Percentiles rank a stretch among this genome's conserved stretches.
Evolutionary conservation across 2,888 invertebrate genomes (phyloP).

Genomic region (Odontomyia ornata): DNA sequence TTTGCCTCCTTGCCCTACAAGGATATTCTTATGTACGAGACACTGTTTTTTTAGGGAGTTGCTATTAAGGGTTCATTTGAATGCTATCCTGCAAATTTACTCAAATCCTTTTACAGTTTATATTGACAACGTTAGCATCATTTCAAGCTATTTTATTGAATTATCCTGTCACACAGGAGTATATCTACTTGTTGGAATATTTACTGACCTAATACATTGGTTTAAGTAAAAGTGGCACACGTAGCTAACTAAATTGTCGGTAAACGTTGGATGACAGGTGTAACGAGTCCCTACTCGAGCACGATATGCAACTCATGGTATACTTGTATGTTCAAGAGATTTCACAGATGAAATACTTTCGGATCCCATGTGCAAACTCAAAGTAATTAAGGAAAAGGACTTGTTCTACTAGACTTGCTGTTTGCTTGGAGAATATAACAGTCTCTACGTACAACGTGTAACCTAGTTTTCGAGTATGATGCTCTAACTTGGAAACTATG

Average conservation of each 20-base stretch:
- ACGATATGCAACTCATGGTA: neutral
- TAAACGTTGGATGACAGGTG: no score
- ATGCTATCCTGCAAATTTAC: no score
- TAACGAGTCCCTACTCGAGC: no score
- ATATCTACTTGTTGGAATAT: slow-evolving; percentile 10
- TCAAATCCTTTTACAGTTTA: no score
- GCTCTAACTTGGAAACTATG: neutral
- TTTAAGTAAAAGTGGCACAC: neutral
- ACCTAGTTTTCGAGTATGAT: slow-evolving; percentile 4
- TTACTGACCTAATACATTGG: neutral
- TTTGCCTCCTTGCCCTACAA: neutral
- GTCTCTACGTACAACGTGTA: neutral
- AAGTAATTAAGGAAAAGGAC: slow-evolving; percentile 30
- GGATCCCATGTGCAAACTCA: slow-evolving; percentile 25
- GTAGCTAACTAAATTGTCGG: neutral
- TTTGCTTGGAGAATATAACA: neutral
- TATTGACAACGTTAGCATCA: no score
- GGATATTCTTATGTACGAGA: no score
- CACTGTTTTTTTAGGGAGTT: no score
- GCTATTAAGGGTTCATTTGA: no score
- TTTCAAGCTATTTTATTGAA: neutral
- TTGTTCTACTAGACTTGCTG: neutral
- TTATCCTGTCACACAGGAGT: neutral
- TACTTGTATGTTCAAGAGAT: neutral
- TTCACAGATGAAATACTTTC: neutral